phyloP scores from a whole-genome alignment of 2,113 vertebrate species.

The Gavialis gangeticus region DNA sequence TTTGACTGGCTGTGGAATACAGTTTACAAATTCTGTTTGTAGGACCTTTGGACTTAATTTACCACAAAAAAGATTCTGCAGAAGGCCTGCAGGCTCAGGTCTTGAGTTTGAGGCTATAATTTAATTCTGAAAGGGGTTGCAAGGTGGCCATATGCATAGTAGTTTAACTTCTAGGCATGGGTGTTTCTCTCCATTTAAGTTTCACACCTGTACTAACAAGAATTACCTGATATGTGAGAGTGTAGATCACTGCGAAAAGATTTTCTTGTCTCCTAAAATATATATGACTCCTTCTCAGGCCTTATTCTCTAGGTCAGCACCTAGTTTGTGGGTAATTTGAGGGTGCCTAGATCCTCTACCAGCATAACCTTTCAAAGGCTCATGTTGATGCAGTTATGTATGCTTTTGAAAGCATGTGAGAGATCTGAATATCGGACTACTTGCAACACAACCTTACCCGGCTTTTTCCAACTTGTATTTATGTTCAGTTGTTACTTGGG shows the following conservation, averaged over 20 bases:
- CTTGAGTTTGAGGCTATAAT: not conserved
- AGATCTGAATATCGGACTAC: not conserved
- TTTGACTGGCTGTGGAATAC: constrained; percentile 53
- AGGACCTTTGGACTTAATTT: constrained; percentile 60
- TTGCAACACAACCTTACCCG: not conserved
- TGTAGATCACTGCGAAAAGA: not conserved
- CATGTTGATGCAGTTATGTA: not conserved
- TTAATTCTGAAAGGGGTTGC: not conserved
- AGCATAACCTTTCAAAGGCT: not conserved
- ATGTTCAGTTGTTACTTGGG: not conserved
- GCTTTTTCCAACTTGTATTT: not conserved
- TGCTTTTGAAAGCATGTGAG: not conserved
- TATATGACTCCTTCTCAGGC: not conserved
- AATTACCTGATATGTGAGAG: constrained; percentile 1
- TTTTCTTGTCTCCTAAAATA: not conserved
- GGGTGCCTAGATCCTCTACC: too few relatives aligned
- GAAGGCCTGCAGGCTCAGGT: not conserved
- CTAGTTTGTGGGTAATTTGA: not conserved
- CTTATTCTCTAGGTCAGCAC: not conserved
- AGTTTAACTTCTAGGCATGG: not conserved
- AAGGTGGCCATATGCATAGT: not conserved
- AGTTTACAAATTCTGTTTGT: constrained; percentile 54
- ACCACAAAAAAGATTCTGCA: constrained; percentile 26
- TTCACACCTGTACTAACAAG: not conserved
- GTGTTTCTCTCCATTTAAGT: not conserved